Evolutionary conservation across 2,797 vertebrate genomes (phyloP).

Genomic region (Characodon lateralis): DNA sequence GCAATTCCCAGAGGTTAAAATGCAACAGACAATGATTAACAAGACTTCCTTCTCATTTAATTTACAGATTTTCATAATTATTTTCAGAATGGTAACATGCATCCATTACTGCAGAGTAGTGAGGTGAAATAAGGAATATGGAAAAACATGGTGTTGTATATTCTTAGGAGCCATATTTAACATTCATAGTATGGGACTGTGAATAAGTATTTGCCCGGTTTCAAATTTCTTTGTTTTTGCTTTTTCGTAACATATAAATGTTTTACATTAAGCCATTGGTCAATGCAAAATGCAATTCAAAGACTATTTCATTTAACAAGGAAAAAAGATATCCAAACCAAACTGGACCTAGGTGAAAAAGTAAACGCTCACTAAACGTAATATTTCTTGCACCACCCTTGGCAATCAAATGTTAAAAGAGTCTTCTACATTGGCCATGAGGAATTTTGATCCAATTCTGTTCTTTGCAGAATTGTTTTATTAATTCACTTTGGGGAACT

Average conservation of each 20-base stretch:
- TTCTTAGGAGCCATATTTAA: slow-evolving; percentile 38
- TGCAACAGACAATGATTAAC: slow-evolving; percentile 49
- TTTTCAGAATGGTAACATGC: slow-evolving; percentile 33
- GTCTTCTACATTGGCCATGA: not conserved
- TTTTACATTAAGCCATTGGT: not conserved
- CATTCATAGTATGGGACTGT: slow-evolving; percentile 24
- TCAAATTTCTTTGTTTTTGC: not conserved
- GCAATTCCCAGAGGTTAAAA: slow-evolving; percentile 51
- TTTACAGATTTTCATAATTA: slow-evolving; percentile 47
- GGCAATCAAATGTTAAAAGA: not conserved
- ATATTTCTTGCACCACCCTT: not conserved
- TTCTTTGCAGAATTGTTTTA: not conserved
- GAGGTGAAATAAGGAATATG: slow-evolving; percentile 17
- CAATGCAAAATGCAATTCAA: not conserved
- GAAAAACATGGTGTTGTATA: slow-evolving; percentile 42
- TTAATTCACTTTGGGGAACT: no score
- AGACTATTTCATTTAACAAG: no score
- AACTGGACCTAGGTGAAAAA: not conserved
- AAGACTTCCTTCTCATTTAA: slow-evolving; percentile 46
- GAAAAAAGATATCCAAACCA: not conserved
- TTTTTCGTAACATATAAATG: not conserved
- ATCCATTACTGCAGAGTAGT: slow-evolving; percentile 27
- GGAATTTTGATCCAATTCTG: no score
- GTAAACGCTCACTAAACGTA: not conserved
- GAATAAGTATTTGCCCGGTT: not conserved